phyloP scores from a whole-genome alignment of 2,888 invertebrate genomes.

The Platynereis dumerilii region DNA sequence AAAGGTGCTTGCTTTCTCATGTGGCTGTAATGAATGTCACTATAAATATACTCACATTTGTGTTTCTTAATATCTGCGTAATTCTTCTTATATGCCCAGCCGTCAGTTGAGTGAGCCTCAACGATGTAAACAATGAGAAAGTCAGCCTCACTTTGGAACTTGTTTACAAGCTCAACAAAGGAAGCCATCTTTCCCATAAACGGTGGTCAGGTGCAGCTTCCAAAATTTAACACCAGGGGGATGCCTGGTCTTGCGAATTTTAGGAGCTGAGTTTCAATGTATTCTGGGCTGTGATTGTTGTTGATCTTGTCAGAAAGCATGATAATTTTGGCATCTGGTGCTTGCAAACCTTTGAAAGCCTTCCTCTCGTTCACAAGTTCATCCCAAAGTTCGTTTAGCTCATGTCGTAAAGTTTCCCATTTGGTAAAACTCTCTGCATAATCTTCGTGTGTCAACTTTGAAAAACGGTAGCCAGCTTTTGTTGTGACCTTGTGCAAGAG shows the following conservation, averaged over 20 bases:
- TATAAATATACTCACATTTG: no score
- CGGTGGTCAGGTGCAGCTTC: slow-evolving; percentile 54
- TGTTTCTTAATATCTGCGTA: slow-evolving; percentile 37
- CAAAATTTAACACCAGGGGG: slow-evolving; percentile 50
- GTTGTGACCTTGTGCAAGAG: no score
- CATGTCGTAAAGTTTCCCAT: no score
- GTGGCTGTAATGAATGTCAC: no score
- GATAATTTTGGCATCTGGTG: background rate
- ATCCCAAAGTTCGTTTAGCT: no score
- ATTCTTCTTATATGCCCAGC: slow-evolving; percentile 41
- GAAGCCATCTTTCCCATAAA: slow-evolving; percentile 43
- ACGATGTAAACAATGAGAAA: slow-evolving; percentile 49
- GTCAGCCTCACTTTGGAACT: slow-evolving; percentile 42
- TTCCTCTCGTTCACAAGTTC: background rate
- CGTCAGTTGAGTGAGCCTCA: slow-evolving; percentile 49
- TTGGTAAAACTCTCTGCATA: no score
- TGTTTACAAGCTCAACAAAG: slow-evolving; percentile 41
- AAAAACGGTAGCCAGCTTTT: no score
- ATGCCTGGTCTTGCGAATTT: slow-evolving; percentile 32
- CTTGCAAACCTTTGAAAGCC: background rate
- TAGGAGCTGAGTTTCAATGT: slow-evolving; percentile 9
- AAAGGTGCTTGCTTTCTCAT: no score
- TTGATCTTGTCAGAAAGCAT: no score
- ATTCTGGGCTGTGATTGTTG: background rate
- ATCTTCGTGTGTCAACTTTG: no score